Conservation (phyloP, 2,888 invertebrate genomes). For the Melipona bicolor region DNA sequence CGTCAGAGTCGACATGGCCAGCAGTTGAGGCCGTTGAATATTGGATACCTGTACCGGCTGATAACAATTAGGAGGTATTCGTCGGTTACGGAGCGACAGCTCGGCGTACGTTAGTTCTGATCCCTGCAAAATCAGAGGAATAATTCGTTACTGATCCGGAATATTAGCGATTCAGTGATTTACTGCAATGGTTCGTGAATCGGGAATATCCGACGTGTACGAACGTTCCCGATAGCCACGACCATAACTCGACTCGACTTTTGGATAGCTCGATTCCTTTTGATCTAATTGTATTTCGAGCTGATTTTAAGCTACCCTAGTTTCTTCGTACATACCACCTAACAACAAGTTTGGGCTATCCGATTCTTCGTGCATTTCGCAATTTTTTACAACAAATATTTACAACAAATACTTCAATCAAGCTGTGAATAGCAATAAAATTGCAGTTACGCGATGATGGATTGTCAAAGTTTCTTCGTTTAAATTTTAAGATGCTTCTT, state of each 20-base stretch:
- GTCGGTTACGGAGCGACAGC: conserved; percentile 78
- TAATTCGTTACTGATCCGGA: conserved; percentile 24
- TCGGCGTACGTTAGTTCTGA: conserved; percentile 81
- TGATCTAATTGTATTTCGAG: no score
- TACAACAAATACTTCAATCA: no score
- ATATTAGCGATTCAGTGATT: background rate
- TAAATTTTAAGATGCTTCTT: background rate
- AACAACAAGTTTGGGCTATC: no score
- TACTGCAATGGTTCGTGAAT: background rate
- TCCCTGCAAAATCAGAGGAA: conserved; percentile 66
- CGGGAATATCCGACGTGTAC: no score
- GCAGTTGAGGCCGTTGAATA: conserved; percentile 79
- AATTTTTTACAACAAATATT: no score
- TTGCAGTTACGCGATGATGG: no score
- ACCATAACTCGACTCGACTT: background rate
- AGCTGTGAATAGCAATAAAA: no score
- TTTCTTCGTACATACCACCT: no score
- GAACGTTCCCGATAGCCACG: no score
- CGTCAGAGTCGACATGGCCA: conserved; percentile 81
- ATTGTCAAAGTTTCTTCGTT: background rate
- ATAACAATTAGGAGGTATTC: conserved; percentile 82
- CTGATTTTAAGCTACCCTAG: no score
- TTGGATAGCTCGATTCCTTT: no score
- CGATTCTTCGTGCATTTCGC: no score
- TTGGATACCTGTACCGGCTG: conserved; percentile 79